Evolutionary conservation across 2,797 vertebrate species (phyloP).

Genomic region (Sebastolobus altivelis): DNA sequence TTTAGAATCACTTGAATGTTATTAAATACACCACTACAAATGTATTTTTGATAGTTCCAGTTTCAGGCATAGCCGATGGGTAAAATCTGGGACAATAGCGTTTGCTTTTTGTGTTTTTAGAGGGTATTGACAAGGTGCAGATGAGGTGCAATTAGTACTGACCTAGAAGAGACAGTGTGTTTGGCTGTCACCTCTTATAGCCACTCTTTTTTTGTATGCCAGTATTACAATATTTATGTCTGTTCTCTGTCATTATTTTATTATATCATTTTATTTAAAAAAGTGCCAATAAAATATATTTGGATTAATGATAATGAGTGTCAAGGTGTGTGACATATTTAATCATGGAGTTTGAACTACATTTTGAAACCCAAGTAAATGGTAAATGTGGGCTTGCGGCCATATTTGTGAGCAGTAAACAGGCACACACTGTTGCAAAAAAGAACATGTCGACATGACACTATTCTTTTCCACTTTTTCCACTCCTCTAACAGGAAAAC

Average conservation of each 20-base stretch:
- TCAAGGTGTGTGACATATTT: not conserved
- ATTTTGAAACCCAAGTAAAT: not conserved
- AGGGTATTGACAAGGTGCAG: slow-evolving; percentile 38
- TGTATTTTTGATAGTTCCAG: slow-evolving; percentile 62
- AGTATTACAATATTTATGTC: slow-evolving; percentile 73
- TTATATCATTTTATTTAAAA: slow-evolving; percentile 71
- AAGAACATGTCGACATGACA: not conserved
- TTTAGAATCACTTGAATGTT: slow-evolving; percentile 72
- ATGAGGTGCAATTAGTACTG: slow-evolving; percentile 32
- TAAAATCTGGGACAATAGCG: slow-evolving; percentile 41
- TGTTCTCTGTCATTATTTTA: slow-evolving; percentile 58
- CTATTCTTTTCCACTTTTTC: not conserved
- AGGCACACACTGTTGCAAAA: not conserved
- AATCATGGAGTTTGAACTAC: not conserved
- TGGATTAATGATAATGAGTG: slow-evolving; percentile 33
- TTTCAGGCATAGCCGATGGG: slow-evolving; percentile 31
- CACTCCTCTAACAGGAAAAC: not conserved
- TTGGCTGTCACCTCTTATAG: slow-evolving; percentile 38
- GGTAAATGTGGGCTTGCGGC: not conserved
- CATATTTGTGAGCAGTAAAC: not conserved
- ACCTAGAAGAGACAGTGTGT: slow-evolving; percentile 42
- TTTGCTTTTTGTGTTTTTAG: slow-evolving; percentile 50
- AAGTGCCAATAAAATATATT: slow-evolving; percentile 78
- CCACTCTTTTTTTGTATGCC: slow-evolving; percentile 58
- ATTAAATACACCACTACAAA: slow-evolving; percentile 61